Evolutionary conservation across 2,113 vertebrate species (phyloP).

Genomic region (Nibea coibor): DNA sequence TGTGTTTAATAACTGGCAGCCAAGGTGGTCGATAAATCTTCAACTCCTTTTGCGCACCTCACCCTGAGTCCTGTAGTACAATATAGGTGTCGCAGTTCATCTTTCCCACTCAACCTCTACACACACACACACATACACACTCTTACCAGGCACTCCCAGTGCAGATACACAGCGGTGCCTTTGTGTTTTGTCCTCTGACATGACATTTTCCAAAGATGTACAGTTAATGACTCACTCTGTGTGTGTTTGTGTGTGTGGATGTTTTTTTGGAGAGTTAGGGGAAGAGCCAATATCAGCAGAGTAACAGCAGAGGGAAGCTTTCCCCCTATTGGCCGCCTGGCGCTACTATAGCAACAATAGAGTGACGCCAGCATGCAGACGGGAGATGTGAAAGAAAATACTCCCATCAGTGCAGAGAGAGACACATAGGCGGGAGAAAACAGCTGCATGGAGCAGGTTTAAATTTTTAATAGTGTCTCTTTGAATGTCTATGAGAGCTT

Average conservation of each 20-base stretch:
- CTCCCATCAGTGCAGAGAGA: constrained; percentile 32
- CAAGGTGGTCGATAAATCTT: not conserved
- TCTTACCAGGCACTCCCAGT: constrained; percentile 14
- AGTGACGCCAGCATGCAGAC: constrained; percentile 43
- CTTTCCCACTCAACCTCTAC: not conserved
- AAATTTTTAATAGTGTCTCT: not conserved
- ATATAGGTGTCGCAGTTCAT: not conserved
- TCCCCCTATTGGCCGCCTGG: constrained; percentile 36
- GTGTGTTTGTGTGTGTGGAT: not conserved
- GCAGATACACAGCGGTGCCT: constrained; percentile 49
- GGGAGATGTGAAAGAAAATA: constrained; percentile 35
- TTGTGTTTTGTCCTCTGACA: constrained; percentile 66
- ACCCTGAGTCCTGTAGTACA: not conserved
- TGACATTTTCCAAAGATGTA: constrained; percentile 61
- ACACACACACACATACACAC: constrained; percentile 12
- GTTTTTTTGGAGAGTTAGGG: not conserved
- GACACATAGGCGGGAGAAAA: not conserved
- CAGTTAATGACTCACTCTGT: not conserved
- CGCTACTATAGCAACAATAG: constrained; percentile 74
- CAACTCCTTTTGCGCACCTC: not conserved
- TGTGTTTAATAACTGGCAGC: not conserved
- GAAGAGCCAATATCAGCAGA: constrained; percentile 18
- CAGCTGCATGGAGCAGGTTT: not conserved
- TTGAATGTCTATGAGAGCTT: not conserved
- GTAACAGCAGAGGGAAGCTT: constrained; percentile 18